Base-by-base conservation (phyloP, 1,140 invertebrate genomes). In the Scaptomyza pallida region DNA sequence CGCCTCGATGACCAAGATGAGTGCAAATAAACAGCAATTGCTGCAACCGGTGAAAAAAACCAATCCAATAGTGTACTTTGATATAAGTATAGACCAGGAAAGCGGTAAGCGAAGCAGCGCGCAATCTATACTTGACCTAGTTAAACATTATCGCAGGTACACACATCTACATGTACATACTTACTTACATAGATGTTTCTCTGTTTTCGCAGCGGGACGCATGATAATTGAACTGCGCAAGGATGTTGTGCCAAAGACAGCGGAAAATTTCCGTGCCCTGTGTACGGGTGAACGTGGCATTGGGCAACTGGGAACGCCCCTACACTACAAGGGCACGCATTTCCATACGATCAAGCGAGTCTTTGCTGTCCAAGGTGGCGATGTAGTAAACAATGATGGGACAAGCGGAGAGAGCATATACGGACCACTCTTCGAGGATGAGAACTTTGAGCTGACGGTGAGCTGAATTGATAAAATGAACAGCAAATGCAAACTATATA, bases 371-470 rank as follows among this genome's bases (percentile, higher is more conserved):
- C 96, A 97, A 93, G 95, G 96, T 15, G 97, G 97, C 15, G 97
- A 98, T 89, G 93, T 95, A 1, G 80, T 90, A 0, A 95, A 95
- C 79, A 94, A 94, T 54, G 94, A 98, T 93, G 98, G 98, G 0
- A 95, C 95, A 23, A 95, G 96, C 47, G 97, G 98, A 5, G 97
- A 98, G 85, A 98, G 97, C 89, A 99, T 99, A 82, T 99, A 99
- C 92, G 98, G 98, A 9, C 91, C 92, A 1, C 93, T 93, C 61
- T 99, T 99, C 92, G 95, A 96, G 69, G 96, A 99, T 93, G 98
- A 99, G 93, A 97, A 97, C 90, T 98, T 98, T 90, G 91, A 90
- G 19, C 76, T 97, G 52, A 93, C 93, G 91, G 95, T 95, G 92
- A 78, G 78, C 62, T 5, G 2, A 5, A 21, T 43, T 37, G 12